Evolutionary conservation across 1,140 invertebrate species (phyloP), one percentile per base, ranked within the genome.

Genomic region (Drosophila seguyi): DNA sequence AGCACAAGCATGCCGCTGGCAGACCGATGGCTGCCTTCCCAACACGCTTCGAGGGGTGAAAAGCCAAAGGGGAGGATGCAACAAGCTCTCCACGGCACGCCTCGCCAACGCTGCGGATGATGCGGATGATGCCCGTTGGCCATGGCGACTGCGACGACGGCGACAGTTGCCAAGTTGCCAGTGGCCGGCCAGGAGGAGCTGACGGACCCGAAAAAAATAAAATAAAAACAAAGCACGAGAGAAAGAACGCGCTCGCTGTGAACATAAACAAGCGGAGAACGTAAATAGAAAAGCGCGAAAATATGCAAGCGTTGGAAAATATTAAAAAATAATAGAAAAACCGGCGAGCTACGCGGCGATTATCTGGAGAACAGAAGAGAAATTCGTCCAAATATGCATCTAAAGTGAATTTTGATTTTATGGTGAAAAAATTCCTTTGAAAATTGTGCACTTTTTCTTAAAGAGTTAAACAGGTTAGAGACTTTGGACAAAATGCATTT

Each of bases 251-350:
- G 56, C 25, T 41, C 39, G 56, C 44, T 53, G 65, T 42, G 38
- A 68, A 68, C 75, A 71, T 57, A 66, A 62, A 57, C 39, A 81
- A 36, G 38, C 59, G 48, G 29, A 41, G 41, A 69, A 55, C 52
- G 65, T 57, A 79, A 77, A 88, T 63, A 83, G 68, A 75, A 81
- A 74, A 78, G 67, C 57, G 62, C 74, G 47, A 69, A 86, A 86
- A 86, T 77, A 76, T 75, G 81, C 72, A 44, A 79, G 38, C 66
- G 63, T 45, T 62, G 53, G 52, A 65, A 79, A 76, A 80, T 90
- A 90, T 81, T 84, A 88, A 84, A 80, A 78, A 88, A 69, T 80
- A 87, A 80, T 79, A 79, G 62, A 75, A 75, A 78, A 73, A 68
- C 57, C 44, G 16, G 20, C 29, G 47, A 55, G 61, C 57, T 60